These are phyloP conservation scores for Tetragonula clypearis DNA, from an alignment of 1,140 invertebrate genomes.

Conservation along the genomic window DNA sequence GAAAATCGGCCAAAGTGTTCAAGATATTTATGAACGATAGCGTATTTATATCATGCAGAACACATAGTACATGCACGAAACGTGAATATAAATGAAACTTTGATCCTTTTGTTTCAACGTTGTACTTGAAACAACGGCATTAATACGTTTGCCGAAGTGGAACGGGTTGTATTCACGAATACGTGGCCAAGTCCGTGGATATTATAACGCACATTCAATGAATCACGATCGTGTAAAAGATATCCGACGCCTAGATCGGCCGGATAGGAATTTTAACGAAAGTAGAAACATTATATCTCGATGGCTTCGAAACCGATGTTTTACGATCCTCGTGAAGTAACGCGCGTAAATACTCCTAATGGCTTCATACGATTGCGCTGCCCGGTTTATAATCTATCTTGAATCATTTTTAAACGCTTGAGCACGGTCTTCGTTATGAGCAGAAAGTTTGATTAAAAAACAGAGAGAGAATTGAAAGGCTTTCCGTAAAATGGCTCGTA, in stretches of 20 bases:
- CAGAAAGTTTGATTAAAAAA: too few species aligned
- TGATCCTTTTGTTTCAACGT: constrained; percentile 19
- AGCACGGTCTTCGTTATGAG: background rate
- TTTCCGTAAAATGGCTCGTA: background rate
- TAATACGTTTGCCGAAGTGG: constrained; percentile 4
- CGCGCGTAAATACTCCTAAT: background rate
- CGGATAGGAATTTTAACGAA: constrained; percentile 33
- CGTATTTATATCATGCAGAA: background rate
- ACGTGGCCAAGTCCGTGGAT: background rate
- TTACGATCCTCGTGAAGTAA: background rate
- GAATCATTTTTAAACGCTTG: background rate
- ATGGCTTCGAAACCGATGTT: background rate
- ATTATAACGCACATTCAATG: background rate
- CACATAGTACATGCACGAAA: background rate
- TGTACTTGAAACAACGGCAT: background rate
- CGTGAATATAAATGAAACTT: constrained; percentile 37
- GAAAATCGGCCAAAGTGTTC: background rate
- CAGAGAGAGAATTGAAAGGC: background rate
- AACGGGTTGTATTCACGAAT: constrained; percentile 8
- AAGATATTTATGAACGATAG: background rate
- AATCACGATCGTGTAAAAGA: constrained; percentile 25
- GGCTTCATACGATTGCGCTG: background rate
- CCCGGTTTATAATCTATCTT: background rate
- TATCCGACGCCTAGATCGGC: constrained; percentile 1
- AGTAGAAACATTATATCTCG: constrained; percentile 11